Conservation (phyloP, 2,888 invertebrate species). For the Pachydiplax longipennis region DNA sequence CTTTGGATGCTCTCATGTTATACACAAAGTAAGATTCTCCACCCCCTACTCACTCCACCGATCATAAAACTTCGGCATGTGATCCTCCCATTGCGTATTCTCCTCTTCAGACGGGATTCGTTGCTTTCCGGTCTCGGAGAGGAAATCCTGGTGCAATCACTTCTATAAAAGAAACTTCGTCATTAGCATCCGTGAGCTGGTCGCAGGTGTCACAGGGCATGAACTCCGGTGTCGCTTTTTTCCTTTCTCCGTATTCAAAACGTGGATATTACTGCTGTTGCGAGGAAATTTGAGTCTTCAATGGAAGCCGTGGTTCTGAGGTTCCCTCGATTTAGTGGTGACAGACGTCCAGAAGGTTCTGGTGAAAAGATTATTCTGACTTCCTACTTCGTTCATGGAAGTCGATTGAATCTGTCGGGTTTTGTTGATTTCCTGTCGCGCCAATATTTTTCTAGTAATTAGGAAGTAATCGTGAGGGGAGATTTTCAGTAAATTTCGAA, state of each 20-base stretch:
- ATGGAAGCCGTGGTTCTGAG: no score
- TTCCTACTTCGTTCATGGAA: no score
- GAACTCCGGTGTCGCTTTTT: not conserved
- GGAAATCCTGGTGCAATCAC: not conserved
- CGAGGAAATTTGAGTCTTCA: no score
- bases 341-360: no score
- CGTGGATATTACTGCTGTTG: no score
- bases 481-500: no score
- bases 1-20: not conserved
- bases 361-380: no score
- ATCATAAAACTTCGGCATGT: not conserved
- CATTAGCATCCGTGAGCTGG: not conserved
- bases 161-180: not conserved
- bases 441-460: no score
- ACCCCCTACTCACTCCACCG: not conserved
- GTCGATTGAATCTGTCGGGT: no score
- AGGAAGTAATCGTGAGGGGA: no score
- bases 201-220: not conserved
- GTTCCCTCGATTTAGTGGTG: no score
- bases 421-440: no score
- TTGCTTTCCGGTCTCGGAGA: not conserved
- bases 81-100: not conserved
- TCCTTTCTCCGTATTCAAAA: not conserved
- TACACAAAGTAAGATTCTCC: not conserved
- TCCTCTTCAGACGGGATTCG: not conserved